Base-by-base conservation (phyloP, 2,888 invertebrate species). In the Mesorhabditis spiculigera region DNA sequence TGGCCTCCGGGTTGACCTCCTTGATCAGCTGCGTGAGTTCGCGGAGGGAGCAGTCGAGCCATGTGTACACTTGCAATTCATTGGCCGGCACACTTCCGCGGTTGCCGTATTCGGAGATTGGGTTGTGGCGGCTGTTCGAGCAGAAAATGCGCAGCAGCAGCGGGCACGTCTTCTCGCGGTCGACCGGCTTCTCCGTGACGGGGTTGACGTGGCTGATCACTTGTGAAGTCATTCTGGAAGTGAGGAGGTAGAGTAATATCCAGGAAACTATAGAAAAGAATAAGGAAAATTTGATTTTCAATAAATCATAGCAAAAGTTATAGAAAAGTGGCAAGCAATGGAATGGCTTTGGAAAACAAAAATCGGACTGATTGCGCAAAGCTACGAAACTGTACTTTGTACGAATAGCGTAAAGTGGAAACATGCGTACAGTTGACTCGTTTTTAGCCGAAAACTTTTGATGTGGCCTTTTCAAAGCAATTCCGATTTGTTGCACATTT, bases 41-140 rank as follows among this genome's bases (percentile, higher is more conserved):
- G 75, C 94, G 91, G 16, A 99, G 89, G 0, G 95, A 95, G 4
- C 98, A 98, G 88, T 99, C 91, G 90, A 91, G 93, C 97, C 97
- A 98, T 45, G 97, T 98, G 87, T 98, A 97, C 82, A 98, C 96
- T 88, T 98, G 97, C 28, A 98, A 89, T 87, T 98, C 97, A 87
- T 96, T 97, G 69, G 93, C 91, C 5, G 98, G 98, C 8, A 75
- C 75, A n/a, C 68, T 68, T 3, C 95, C 93, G 58, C 95, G 95
- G 86, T 94, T 91, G 71, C 91, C 91, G 86, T 94, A 98, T 82
- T 98, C 98, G 71, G 91, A 90, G 16, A 93, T 89, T 67, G 92
- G 92, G 87, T 96, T 93, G 87, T 98, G 98, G 62, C 95, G 90
- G 8, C 94, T 94, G 71, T 90, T 90, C 70, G 86, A 86, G 68